Evolutionary conservation across 2,113 vertebrate genomes (phyloP).

Genomic region (Piaya cayana): DNA sequence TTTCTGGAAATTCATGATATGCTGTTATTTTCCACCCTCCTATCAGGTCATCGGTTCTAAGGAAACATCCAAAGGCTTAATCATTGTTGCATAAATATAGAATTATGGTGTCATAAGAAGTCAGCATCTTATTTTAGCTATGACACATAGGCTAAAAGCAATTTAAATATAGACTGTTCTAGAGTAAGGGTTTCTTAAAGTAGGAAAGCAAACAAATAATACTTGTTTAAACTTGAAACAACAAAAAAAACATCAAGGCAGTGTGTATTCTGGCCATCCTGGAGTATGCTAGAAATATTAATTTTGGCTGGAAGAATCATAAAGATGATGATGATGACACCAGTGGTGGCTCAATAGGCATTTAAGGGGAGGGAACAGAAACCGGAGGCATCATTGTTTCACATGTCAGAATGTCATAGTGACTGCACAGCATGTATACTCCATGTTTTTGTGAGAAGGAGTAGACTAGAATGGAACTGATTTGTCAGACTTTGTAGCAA

Average conservation of each 20-base stretch:
- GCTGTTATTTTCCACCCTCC: conserved; percentile 42
- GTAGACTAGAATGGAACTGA: background rate
- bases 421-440: background rate
- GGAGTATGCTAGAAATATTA: background rate
- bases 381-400: background rate
- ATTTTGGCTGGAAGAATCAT: background rate
- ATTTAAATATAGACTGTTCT: conserved; percentile 48
- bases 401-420: background rate
- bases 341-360: background rate
- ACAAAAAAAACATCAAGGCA: background rate
- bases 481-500: background rate
- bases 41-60: conserved; percentile 10
- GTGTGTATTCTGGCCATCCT: background rate
- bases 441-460: background rate
- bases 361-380: background rate
- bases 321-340: background rate
- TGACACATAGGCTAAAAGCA: conserved; percentile 52
- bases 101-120: conserved; percentile 44
- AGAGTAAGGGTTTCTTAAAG: conserved; percentile 10
- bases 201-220: conserved; percentile 13
- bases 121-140: conserved; percentile 64
- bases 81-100: conserved; percentile 57
- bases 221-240: background rate
- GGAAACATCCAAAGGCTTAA: conserved; percentile 49
- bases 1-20: conserved; percentile 38